A percentile compares a stretch with the other conserved stretches of the same genome.
Conservation (phyloP, 2,888 invertebrate genomes). For the Phytoseiulus persimilis region DNA sequence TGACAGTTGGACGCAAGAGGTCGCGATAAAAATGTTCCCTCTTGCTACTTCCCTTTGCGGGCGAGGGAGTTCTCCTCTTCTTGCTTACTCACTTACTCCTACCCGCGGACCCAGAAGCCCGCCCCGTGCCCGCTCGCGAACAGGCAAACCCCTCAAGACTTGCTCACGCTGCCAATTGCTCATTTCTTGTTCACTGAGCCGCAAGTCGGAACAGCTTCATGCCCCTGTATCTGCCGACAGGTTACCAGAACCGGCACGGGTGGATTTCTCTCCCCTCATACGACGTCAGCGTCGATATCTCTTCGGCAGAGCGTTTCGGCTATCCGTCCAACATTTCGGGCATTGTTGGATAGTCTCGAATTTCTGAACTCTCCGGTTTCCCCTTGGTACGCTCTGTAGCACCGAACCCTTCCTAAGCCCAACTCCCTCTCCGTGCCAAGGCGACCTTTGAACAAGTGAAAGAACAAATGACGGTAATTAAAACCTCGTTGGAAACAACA, state of each 20-base stretch:
- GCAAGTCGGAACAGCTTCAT: not conserved
- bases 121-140: not conserved
- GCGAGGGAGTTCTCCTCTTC: not conserved
- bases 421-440: not conserved
- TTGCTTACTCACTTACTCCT: not conserved
- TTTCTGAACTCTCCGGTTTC: too few species aligned
- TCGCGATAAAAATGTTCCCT: not conserved
- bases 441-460: not conserved
- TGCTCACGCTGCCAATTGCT: not conserved
- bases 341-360: too few species aligned
- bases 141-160: not conserved
- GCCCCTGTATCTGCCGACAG: not conserved
- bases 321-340: too few species aligned
- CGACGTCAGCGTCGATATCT: too few species aligned
- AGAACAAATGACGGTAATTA: not conserved
- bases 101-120: not conserved
- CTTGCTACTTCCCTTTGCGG: not conserved
- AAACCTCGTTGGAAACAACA: not conserved
- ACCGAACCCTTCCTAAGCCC: not conserved
- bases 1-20: conserved; percentile 5
- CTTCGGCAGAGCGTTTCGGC: too few species aligned
- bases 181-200: not conserved
- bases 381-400: not conserved
- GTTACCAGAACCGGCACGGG: too few species aligned
- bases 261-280: too few species aligned